Percentiles rank a stretch among this genome's conserved stretches.
phyloP scores from a whole-genome alignment of 2,113 vertebrate species.

The mouse (Mus musculus) region GRCm39 chr10:5141501-5142000 shows the following conservation, averaged over 20 bases:
- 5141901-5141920: not conserved
- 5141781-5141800: constrained; percentile 44
- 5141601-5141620: not conserved
- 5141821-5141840: not conserved
- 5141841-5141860: not conserved
- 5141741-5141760: constrained; percentile 42
- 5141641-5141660: not conserved
- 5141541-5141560: not conserved
- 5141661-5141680: constrained; percentile 9
- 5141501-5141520: not conserved
- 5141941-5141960: no score
- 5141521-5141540: not conserved
- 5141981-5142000: not conserved
- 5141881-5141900: not conserved
- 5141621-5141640: not conserved
- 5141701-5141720: not conserved
- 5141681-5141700: not conserved
- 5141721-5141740: constrained; percentile 59
- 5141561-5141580: not conserved
- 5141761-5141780: not conserved
- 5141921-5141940: not conserved
- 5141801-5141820: not conserved
- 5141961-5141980: not conserved
- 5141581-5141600: not conserved
- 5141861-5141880: not conserved